These are phyloP conservation scores for Trichopoda pennipes DNA, from an alignment of 2,888 invertebrate genomes.

Conservation along the genomic window DNA sequence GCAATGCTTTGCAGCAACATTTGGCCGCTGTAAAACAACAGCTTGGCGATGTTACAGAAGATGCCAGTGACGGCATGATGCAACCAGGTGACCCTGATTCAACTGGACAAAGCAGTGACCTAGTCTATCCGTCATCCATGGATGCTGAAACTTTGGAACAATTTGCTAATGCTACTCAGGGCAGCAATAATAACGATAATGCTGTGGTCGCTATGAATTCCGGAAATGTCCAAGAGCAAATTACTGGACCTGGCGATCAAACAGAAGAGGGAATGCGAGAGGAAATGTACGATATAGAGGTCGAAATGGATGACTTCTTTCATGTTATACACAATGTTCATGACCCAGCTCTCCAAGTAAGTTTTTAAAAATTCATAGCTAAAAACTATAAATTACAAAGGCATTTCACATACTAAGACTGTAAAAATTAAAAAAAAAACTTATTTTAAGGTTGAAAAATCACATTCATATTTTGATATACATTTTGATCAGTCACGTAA, in stretches of 20 bases:
- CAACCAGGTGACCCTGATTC: constrained; percentile 55
- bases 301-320: constrained; percentile 81
- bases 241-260: constrained; percentile 72
- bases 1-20: constrained; percentile 77
- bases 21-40: constrained; percentile 68
- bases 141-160: constrained; percentile 76
- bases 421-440: no score
- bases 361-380: constrained; percentile 11
- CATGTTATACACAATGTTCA: constrained; percentile 78
- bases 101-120: constrained; percentile 71
- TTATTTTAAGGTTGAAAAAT: no score
- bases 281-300: constrained; percentile 78
- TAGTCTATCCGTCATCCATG: constrained; percentile 76
- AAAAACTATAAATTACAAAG: no score
- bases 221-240: constrained; percentile 42
- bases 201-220: constrained; percentile 35
- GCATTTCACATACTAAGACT: no score
- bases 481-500: no score
- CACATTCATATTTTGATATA: no score
- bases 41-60: constrained; percentile 66
- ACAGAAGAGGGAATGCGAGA: constrained; percentile 75
- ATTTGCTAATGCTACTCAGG: constrained; percentile 70
- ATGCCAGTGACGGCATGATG: constrained; percentile 70
- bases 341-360: constrained; percentile 78
- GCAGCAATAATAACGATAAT: constrained; percentile 50